Evolutionary conservation across 2,797 vertebrate genomes (phyloP).

Genomic region (Lutjanus campechanus): DNA sequence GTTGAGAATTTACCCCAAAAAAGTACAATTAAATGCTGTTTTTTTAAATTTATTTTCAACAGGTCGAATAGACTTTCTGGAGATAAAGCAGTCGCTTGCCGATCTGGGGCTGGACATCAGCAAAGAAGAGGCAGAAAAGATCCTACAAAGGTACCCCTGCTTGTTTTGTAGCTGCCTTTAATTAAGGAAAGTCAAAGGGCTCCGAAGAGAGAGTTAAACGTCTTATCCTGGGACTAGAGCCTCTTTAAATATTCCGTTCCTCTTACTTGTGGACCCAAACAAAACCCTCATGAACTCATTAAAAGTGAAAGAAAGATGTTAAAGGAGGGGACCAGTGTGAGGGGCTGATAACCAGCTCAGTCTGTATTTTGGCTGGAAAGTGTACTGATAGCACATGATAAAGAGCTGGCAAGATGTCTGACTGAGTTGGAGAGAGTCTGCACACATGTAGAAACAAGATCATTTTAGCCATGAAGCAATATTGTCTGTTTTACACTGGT

Average conservation of each 20-base stretch:
- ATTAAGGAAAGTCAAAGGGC: neutral
- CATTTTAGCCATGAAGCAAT: neutral
- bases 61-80: constrained; percentile 92
- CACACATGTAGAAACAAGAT: neutral
- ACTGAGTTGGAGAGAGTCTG: neutral
- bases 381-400: constrained; percentile 45
- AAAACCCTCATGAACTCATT: neutral
- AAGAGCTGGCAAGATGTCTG: neutral
- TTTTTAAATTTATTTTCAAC: constrained; percentile 30
- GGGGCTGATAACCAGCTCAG: constrained; percentile 66
- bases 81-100: constrained; percentile 93
- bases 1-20: neutral
- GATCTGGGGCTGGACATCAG: constrained; percentile 91
- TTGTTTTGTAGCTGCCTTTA: neutral
- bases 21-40: neutral
- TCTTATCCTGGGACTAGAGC: neutral
- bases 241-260: neutral
- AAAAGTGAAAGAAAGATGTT: constrained; percentile 10
- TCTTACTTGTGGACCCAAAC: neutral
- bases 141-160: constrained; percentile 90
- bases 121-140: constrained; percentile 90
- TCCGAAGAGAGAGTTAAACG: neutral
- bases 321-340: constrained; percentile 50
- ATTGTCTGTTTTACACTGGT: neutral
- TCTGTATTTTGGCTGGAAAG: neutral